Percentiles rank a stretch among this genome's conserved stretches.
phyloP scores from a whole-genome alignment of 2,113 vertebrate species.

The Columbina picui region DNA sequence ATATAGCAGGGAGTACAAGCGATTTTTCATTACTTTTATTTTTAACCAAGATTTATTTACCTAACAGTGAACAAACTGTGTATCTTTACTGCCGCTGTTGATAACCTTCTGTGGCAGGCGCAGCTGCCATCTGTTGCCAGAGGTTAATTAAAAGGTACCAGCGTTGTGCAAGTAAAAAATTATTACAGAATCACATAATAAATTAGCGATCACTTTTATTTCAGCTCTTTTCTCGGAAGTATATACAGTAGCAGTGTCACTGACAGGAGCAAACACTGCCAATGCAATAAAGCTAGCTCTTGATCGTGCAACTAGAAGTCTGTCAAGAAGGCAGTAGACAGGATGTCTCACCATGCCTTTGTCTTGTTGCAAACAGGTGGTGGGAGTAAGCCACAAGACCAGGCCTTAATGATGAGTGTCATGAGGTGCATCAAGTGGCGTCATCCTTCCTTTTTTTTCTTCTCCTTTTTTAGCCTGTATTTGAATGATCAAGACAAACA shows the following conservation, averaged over 20 bases:
- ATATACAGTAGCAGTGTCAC: not conserved
- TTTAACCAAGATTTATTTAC: not conserved
- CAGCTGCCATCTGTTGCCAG: not conserved
- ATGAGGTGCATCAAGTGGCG: not conserved
- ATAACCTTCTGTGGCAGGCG: not conserved
- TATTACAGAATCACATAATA: not conserved
- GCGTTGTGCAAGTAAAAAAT: not conserved
- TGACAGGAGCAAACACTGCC: not conserved
- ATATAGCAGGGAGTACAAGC: not conserved
- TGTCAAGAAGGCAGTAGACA: not conserved
- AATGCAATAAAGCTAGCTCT: not conserved
- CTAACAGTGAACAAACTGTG: accelerated
- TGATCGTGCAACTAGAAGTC: not conserved
- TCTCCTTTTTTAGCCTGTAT: accelerated
- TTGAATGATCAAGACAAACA: not conserved
- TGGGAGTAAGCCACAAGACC: not conserved
- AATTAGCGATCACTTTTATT: not conserved
- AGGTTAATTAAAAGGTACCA: not conserved
- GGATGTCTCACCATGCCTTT: not conserved
- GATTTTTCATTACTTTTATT: not conserved
- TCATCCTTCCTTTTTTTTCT: not conserved
- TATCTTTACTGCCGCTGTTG: not conserved
- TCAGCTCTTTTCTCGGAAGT: not conserved
- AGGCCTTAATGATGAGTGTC: not conserved
- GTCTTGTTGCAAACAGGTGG: accelerated